Evolutionary conservation across 2,888 invertebrate genomes (phyloP).

Genomic region (Deladenus siricidicola): DNA sequence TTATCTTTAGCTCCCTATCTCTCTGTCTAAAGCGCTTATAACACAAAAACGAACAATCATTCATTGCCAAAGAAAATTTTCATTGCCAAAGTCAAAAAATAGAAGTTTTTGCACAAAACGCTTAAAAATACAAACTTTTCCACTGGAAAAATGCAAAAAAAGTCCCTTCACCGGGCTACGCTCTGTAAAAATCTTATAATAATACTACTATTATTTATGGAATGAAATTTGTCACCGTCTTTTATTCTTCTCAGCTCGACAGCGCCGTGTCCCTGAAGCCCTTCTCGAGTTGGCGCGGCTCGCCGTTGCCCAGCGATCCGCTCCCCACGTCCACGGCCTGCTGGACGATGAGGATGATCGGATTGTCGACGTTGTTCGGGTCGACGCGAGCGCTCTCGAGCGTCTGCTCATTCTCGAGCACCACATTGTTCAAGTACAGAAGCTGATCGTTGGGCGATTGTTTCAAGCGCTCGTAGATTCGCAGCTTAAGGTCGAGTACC

Average conservation of each 20-base stretch:
- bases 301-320: slow-evolving; percentile 11
- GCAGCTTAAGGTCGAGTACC: slow-evolving; percentile 39
- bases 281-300: slow-evolving; percentile 36
- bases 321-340: slow-evolving; percentile 10
- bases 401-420: slow-evolving; percentile 35
- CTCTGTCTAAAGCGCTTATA: too few species aligned
- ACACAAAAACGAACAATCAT: too few species aligned
- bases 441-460: slow-evolving; percentile 31
- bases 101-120: too few species aligned
- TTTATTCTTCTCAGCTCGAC: slow-evolving; percentile 10
- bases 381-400: slow-evolving; percentile 34
- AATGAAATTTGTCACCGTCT: too few species aligned
- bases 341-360: slow-evolving; percentile 32
- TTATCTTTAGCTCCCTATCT: too few species aligned
- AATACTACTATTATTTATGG: too few species aligned
- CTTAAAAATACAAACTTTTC: too few species aligned
- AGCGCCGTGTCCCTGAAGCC: slow-evolving; percentile 48
- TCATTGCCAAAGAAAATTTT: too few species aligned
- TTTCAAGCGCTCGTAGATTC: slow-evolving; percentile 31
- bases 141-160: too few species aligned
- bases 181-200: too few species aligned
- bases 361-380: slow-evolving; percentile 39
- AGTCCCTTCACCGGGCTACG: too few species aligned
- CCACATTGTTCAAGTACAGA: slow-evolving; percentile 16
- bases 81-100: too few species aligned